Evolutionary conservation across 2,888 invertebrate genomes (phyloP).

Genomic region (Sarcophaga carnaria): DNA sequence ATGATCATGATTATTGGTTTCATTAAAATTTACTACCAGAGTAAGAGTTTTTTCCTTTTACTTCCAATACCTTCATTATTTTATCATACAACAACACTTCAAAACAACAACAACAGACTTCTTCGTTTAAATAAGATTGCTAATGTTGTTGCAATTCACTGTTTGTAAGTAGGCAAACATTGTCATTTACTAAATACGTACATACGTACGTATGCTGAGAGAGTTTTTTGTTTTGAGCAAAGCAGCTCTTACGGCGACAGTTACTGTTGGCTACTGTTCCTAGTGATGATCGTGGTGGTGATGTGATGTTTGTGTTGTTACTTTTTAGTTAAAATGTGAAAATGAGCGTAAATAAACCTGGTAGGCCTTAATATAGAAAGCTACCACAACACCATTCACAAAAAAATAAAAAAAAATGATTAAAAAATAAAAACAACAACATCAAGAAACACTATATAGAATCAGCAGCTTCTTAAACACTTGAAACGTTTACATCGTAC

Average conservation of each 20-base stretch:
- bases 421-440: constrained; percentile 36
- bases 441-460: constrained; percentile 74
- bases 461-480: constrained; percentile 78
- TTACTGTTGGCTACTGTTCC: constrained; percentile 21
- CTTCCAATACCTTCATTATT: constrained; percentile 59
- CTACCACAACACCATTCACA: constrained; percentile 52
- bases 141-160: constrained; percentile 62
- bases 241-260: constrained; percentile 18
- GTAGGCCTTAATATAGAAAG: constrained; percentile 69
- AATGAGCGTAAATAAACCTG: constrained; percentile 70
- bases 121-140: constrained; percentile 8
- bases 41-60: constrained; percentile 46
- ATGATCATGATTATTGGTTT: constrained; percentile 69
- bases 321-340: constrained; percentile 65
- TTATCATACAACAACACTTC: constrained; percentile 46
- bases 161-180: constrained; percentile 74
- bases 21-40: constrained; percentile 67
- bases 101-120: constrained; percentile 4
- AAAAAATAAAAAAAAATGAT: constrained; percentile 69
- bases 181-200: constrained; percentile 77
- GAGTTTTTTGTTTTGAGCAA: constrained; percentile 67
- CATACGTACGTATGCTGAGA: constrained; percentile 73
- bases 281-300: not conserved
- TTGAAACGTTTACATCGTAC: constrained; percentile 67
- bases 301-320: not conserved